phyloP scores from a whole-genome alignment of 1,140 invertebrate species.

The Catajapyx aquilonaris region DNA sequence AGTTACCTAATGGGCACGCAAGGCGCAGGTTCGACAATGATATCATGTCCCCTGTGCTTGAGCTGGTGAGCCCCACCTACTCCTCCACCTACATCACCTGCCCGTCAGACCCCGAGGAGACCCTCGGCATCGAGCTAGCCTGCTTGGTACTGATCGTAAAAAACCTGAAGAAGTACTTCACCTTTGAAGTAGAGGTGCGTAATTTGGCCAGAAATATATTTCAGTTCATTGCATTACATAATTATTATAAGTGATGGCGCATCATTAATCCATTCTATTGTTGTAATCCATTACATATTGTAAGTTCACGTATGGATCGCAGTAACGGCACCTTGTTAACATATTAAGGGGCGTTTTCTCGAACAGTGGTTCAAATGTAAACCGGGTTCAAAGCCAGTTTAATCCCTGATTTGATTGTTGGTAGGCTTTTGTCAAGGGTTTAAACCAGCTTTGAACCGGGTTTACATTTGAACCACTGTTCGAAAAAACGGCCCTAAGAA shows the following conservation, averaged over 20 bases:
- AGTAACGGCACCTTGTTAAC: too few relatives aligned
- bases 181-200: constrained; percentile 33
- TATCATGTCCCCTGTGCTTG: constrained; percentile 37
- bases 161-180: constrained; percentile 41
- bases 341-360: too few relatives aligned
- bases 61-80: constrained; percentile 39
- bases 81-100: constrained; percentile 38
- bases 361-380: too few relatives aligned
- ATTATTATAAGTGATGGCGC: constrained; percentile 18
- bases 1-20: constrained; percentile 37
- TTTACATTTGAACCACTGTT: too few relatives aligned
- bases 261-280: constrained; percentile 3
- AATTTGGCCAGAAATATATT: neutral
- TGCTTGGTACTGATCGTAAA: constrained; percentile 40
- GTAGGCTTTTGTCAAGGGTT: too few relatives aligned
- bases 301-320: neutral
- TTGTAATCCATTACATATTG: neutral
- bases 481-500: too few relatives aligned
- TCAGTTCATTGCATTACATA: constrained; percentile 4
- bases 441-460: too few relatives aligned
- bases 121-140: constrained; percentile 36
- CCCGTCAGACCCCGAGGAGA: constrained; percentile 34
- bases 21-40: constrained; percentile 42
- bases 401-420: too few relatives aligned
- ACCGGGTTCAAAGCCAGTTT: too few relatives aligned